Base-by-base conservation (phyloP, 2,888 invertebrate genomes). In the Alsophila aescularia region DNA sequence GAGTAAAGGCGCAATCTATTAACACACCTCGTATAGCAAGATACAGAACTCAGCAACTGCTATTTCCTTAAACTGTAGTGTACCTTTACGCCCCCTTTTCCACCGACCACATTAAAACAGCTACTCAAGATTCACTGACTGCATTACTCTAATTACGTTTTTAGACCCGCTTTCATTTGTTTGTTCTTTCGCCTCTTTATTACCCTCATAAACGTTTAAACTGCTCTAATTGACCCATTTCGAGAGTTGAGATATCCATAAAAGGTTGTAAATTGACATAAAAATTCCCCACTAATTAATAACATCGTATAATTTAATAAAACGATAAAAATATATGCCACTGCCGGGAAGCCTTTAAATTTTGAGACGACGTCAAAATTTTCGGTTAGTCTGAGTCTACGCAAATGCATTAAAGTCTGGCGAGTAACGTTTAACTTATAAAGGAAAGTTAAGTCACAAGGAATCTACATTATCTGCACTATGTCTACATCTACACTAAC, bases 91-190 rank as follows among this genome's bases (percentile, higher is more conserved):
- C 37, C 37, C 55, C 44, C 52, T 43, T 52, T 47, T 42, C 16
- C 47, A 47, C 37, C 32, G 50, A 50, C 50, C 45, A 47, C 56
- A 52, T 58, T 49, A 54, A 53, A 53, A 45, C 34, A 39, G 49
- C 60, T 52, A 61, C 60, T 69, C 70, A 67, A 67, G 73, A 77
- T 79, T 76, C 74, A 79, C 69, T 70, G 72, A 68, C 67, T 79
- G 79, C 83, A 86, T 86, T 87, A 83, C 75, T 72, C 81, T 87
- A 83, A 88, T 88, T 87, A 85, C 71, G 68, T 73, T 77, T 73
- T 70, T 66, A 79, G 77, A 77, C 75, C 73, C 71, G 70, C 70
- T 67, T 69, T 72, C 69, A 71, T 73, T 69, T 77, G 75, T 75
- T 72, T 72, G 72, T 74, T 70, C 65, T 61, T 65, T 64, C 43